A percentile compares a stretch with the other conserved stretches of the same genome.
Conservation (phyloP, 30 jellyfish, hydroid and myxozoan genomes). For the Cassiopea andromeda region DNA sequence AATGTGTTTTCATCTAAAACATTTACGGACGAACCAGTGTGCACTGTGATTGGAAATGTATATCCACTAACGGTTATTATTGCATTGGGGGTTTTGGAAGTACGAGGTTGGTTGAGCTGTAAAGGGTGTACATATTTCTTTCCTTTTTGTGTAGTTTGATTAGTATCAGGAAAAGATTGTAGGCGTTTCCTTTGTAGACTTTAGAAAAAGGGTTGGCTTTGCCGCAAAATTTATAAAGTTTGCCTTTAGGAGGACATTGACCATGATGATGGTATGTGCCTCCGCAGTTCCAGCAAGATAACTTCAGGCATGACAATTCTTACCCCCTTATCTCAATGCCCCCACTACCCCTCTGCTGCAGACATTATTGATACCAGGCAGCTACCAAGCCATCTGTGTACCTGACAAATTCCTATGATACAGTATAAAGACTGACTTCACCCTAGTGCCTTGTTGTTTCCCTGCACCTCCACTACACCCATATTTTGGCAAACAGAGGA, state of each 20-base stretch:
- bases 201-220: constrained; percentile 25
- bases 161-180: background rate
- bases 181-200: constrained; percentile 3
- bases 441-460: too few relatives aligned
- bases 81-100: constrained; percentile 5
- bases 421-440: too few relatives aligned
- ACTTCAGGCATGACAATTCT: too few relatives aligned
- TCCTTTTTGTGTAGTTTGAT: background rate
- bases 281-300: background rate
- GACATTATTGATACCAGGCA: too few relatives aligned
- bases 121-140: background rate
- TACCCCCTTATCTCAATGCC: too few relatives aligned
- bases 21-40: constrained; percentile 21
- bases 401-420: too few relatives aligned
- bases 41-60: background rate
- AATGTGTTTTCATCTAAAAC: background rate
- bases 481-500: too few relatives aligned
- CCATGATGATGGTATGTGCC: constrained; percentile 12
- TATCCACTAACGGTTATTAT: constrained; percentile 5
- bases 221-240: constrained; percentile 18
- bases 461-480: too few relatives aligned
- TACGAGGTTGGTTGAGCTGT: background rate
- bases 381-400: too few relatives aligned
- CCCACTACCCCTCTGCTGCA: too few relatives aligned
- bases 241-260: constrained; percentile 27